Percentiles rank a stretch among this genome's conserved stretches.
These are phyloP conservation scores for Brachionichthys hirsutus DNA, from an alignment of 2,113 vertebrate species.

Conservation along the genomic window DNA sequence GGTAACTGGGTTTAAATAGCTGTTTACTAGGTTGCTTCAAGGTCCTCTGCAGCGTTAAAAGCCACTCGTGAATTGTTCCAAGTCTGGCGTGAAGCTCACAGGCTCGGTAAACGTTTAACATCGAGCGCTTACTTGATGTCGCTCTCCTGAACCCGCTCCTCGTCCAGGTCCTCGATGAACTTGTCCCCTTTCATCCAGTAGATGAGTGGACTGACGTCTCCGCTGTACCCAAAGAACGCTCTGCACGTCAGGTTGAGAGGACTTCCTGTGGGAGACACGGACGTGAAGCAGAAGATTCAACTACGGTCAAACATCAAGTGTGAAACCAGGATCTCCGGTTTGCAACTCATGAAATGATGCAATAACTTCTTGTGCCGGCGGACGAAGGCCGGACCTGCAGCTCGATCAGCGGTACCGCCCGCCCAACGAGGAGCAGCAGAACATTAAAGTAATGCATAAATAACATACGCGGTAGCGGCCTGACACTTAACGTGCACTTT, in stretches of 20 bases:
- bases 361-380: too few relatives aligned
- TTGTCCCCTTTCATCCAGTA: conserved; percentile 99
- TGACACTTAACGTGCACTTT: too few relatives aligned
- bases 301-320: too few relatives aligned
- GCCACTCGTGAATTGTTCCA: conserved; percentile 23
- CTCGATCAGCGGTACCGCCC: too few relatives aligned
- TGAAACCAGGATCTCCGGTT: too few relatives aligned
- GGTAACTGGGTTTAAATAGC: conserved; percentile 37
- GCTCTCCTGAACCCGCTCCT: conserved; percentile 90
- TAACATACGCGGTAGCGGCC: background rate
- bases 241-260: conserved; percentile 92
- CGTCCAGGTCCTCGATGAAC: conserved; percentile 97
- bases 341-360: too few relatives aligned
- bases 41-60: conserved; percentile 18
- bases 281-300: conserved; percentile 2
- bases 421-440: too few relatives aligned
- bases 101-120: too few relatives aligned
- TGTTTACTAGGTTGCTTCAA: conserved; percentile 17
- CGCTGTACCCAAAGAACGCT: conserved; percentile 96
- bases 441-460: background rate
- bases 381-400: too few relatives aligned
- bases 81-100: too few relatives aligned
- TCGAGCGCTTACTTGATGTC: conserved; percentile 87
- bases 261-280: conserved; percentile 79
- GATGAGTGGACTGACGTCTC: conserved; percentile 94